Evolutionary conservation across 2,888 invertebrate species (phyloP).

Genomic region (Apeira syringaria): DNA sequence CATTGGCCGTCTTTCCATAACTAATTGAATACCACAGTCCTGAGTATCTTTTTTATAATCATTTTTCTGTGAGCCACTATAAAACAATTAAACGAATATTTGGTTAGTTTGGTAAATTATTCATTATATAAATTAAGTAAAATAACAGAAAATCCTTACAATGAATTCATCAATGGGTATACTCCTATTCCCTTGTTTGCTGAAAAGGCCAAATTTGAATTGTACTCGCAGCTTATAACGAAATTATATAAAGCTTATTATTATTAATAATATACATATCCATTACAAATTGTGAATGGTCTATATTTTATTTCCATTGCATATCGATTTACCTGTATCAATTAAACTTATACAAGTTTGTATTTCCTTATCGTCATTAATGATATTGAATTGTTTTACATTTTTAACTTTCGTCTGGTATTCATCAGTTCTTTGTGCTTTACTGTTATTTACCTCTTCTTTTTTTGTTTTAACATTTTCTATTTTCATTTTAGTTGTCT

Average conservation of each 20-base stretch:
- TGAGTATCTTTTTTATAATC: not conserved
- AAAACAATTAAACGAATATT: not conserved
- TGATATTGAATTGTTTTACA: not conserved
- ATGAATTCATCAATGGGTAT: conserved; percentile 10
- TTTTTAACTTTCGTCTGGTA: not conserved
- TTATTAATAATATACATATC: no score
- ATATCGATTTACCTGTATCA: not conserved
- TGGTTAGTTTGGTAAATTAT: not conserved
- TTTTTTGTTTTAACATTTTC: not conserved
- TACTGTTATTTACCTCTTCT: not conserved
- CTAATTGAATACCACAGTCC: not conserved
- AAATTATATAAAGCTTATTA: no score
- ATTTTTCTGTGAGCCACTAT: conserved; percentile 12
- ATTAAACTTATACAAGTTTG: not conserved
- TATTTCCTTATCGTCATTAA: not conserved
- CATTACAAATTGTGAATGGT: not conserved
- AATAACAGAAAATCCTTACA: conserved; percentile 6
- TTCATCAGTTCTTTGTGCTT: not conserved
- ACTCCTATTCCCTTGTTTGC: conserved; percentile 17
- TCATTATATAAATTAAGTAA: not conserved
- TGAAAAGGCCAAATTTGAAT: no score
- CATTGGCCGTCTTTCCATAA: not conserved
- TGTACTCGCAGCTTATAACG: no score
- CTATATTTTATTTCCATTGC: no score
- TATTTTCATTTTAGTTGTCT: not conserved